Base-by-base conservation (phyloP, 1,140 invertebrate genomes). In the Drosophila subpulchrella region DNA sequence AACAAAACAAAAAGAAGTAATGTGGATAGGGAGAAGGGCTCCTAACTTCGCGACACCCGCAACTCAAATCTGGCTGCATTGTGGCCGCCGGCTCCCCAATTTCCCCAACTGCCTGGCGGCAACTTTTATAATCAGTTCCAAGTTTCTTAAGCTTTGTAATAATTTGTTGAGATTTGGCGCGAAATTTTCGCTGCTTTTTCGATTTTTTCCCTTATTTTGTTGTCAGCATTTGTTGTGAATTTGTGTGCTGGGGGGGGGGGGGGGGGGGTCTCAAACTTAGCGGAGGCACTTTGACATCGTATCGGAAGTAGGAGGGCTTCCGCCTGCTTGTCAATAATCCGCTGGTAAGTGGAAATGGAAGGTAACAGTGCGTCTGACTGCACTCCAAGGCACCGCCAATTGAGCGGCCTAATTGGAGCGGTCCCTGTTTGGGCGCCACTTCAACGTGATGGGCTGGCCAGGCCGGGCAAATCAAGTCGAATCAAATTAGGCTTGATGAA, bases 41-140 rank as follows among this genome's bases (percentile, higher is more conserved):
- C 30, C 42, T 34, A 57, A 47, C 34, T 66, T 47, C 39, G 13
- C 48, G 30, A 47, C 65, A 38, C 65, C 66, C 65, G 53, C 44
- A 82, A 82, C 71, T 70, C 47, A 59, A 73, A 62, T 73, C 78
- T 73, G 20, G 61, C 20, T 59, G 59, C 46, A 77, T 61, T 57
- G 38, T 76, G 61, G 60, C 63, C 36, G 57, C 58, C 24, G 57
- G 56, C 47, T 53, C 36, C 57, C 54, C 58, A 39, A 72, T 57
- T 58, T 42, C 39, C 50, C 48, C 48, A 34, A 53, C 47, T 39
- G 20, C 42, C 44, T 63, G 57, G 20, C 61, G 55, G 51, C 61
- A 86, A 86, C 83, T 86, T 86, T 86, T 86, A 89, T 86, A 86
- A 86, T 86, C 83, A 86, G 83, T 82, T 86, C 48, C 68, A 89